These are phyloP conservation scores for Tetragonisca angustula DNA, from an alignment of 2,888 invertebrate species.

Conservation along the genomic window DNA sequence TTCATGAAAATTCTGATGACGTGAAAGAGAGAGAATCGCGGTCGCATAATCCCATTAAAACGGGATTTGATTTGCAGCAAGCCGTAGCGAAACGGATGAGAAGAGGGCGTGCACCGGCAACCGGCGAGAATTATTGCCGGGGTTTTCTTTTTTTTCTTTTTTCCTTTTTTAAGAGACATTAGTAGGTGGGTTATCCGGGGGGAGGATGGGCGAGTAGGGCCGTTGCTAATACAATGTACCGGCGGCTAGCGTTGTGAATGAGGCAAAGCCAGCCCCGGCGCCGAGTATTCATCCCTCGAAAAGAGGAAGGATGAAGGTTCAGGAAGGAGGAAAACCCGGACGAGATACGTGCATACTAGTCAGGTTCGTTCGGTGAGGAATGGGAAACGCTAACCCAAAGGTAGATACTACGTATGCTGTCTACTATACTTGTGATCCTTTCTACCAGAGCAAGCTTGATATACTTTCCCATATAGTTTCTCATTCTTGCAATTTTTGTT, in stretches of 20 bases:
- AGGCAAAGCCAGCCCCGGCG: constrained; percentile 52
- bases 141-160: constrained; percentile 31
- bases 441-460: background rate
- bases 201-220: constrained; percentile 48
- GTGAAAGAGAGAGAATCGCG: too few relatives aligned
- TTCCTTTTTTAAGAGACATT: constrained; percentile 66
- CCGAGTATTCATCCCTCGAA: constrained; percentile 72
- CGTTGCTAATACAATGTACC: constrained; percentile 71
- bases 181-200: constrained; percentile 62
- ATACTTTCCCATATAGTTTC: too few relatives aligned
- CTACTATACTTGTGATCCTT: background rate
- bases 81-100: constrained; percentile 32
- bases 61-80: constrained; percentile 58
- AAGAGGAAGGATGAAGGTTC: constrained; percentile 66
- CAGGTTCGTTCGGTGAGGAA: constrained; percentile 59
- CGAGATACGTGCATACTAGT: constrained; percentile 41
- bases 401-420: constrained; percentile 25
- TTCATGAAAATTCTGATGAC: constrained; percentile 59
- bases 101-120: constrained; percentile 42
- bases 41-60: constrained; percentile 59
- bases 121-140: constrained; percentile 64
- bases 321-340: constrained; percentile 63
- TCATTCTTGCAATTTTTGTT: too few relatives aligned
- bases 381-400: constrained; percentile 40
- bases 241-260: constrained; percentile 53